Evolutionary conservation across 2,888 invertebrate genomes (phyloP).

Genomic region (Tigriopus californicus): DNA sequence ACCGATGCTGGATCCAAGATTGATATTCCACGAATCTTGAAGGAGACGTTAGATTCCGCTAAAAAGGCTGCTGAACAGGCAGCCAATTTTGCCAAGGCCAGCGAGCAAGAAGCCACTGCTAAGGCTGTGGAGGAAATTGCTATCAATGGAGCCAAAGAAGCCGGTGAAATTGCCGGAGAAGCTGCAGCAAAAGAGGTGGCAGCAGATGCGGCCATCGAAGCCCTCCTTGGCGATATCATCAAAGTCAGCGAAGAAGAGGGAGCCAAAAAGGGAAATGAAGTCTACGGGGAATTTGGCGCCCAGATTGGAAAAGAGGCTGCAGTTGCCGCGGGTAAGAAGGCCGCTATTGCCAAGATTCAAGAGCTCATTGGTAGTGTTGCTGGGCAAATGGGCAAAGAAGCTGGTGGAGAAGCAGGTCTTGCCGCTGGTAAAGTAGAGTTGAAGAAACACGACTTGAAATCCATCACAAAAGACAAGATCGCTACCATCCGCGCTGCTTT

Average conservation of each 20-base stretch:
- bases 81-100: constrained; percentile 11
- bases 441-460: not conserved
- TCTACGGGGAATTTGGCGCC: constrained; percentile 15
- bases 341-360: constrained; percentile 1
- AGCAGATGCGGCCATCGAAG: not conserved
- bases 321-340: not conserved
- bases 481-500: not conserved
- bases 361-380: not conserved
- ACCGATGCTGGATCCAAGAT: constrained; percentile 14
- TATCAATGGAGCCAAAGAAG: constrained; percentile 1
- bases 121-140: not conserved
- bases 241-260: constrained; percentile 4
- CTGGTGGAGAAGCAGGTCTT: constrained; percentile 8
- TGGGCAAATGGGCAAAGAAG: constrained; percentile 1
- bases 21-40: constrained; percentile 4
- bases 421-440: constrained; percentile 11
- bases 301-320: constrained; percentile 14
- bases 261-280: constrained; percentile 7
- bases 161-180: constrained; percentile 7
- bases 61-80: constrained; percentile 5
- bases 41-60: constrained; percentile 3
- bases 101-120: constrained; percentile 4
- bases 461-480: constrained; percentile 11
- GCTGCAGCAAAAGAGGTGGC: constrained; percentile 9
- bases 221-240: not conserved